These are phyloP conservation scores for Stenchaetothrips biformis DNA, from an alignment of 2,888 invertebrate species.

Conservation along the genomic window DNA sequence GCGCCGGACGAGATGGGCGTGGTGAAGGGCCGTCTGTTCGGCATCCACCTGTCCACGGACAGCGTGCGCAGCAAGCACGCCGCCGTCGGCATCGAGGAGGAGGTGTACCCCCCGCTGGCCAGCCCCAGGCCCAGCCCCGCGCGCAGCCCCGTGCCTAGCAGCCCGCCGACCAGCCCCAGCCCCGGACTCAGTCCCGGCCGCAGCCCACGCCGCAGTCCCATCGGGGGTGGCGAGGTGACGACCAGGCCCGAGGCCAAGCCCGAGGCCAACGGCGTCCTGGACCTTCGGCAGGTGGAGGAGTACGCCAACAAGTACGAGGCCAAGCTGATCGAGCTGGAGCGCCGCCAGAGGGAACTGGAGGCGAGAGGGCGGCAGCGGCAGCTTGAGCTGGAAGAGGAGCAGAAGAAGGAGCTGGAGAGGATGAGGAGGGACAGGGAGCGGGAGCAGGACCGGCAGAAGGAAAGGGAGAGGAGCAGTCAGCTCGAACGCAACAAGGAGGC, in stretches of 20 bases:
- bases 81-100: constrained; percentile 9
- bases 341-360: constrained; percentile 3
- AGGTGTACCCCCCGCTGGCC: neutral
- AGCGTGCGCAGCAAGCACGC: neutral
- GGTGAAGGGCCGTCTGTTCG: constrained; percentile 2
- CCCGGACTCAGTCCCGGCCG: constrained; percentile 3
- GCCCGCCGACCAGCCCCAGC: constrained; percentile 7
- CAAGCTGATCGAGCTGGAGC: constrained; percentile 13
- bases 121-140: constrained; percentile 16
- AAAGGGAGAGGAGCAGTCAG: constrained; percentile 29
- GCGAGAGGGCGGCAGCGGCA: neutral
- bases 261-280: constrained; percentile 13
- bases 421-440: constrained; percentile 33
- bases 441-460: constrained; percentile 31
- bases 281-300: constrained; percentile 14
- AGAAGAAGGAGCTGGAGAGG: constrained; percentile 26
- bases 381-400: constrained; percentile 6
- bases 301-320: constrained; percentile 24
- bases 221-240: neutral
- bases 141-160: neutral
- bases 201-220: constrained; percentile 4
- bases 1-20: constrained; percentile 7
- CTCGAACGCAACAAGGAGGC: constrained; percentile 38
- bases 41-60: constrained; percentile 13
- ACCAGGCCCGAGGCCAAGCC: neutral